Evolutionary conservation across 2,888 invertebrate species (phyloP).

Genomic region (Rotaria macrura): DNA sequence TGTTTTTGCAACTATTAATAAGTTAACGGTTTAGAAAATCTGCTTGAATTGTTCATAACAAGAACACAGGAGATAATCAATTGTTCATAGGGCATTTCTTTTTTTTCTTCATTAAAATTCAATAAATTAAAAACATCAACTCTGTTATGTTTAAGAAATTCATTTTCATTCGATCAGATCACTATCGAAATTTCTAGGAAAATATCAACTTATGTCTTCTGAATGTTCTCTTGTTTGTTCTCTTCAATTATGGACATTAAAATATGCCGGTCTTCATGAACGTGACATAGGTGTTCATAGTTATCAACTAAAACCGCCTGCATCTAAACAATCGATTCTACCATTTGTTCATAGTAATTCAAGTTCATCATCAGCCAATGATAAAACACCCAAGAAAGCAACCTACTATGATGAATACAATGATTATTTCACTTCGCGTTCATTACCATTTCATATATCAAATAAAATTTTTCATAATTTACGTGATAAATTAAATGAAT

Average conservation of each 20-base stretch:
- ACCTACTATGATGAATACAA: conserved; percentile 11
- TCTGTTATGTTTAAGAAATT: too few species aligned
- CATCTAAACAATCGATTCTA: not conserved
- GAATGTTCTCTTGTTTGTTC: not conserved
- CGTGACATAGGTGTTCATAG: conserved; percentile 14
- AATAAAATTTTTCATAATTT: conserved; percentile 6
- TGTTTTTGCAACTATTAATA: too few species aligned
- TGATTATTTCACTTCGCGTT: not conserved
- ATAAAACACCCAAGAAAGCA: not conserved
- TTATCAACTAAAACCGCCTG: not conserved
- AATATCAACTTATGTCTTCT: not conserved
- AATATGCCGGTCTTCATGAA: conserved; percentile 20
- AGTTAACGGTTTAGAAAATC: too few species aligned
- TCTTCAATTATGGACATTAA: conserved; percentile 11
- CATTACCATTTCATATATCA: conserved; percentile 3
- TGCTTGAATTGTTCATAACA: too few species aligned
- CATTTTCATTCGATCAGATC: too few species aligned
- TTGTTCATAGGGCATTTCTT: too few species aligned
- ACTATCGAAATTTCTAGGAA: too few species aligned
- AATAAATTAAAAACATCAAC: too few species aligned
- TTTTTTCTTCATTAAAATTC: too few species aligned
- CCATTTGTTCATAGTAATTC: not conserved
- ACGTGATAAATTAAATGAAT: conserved; percentile 21
- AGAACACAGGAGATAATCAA: too few species aligned
- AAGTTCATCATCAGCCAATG: not conserved